phyloP scores from a whole-genome alignment of 2,888 invertebrate genomes.

The Nycteola revayana region DNA sequence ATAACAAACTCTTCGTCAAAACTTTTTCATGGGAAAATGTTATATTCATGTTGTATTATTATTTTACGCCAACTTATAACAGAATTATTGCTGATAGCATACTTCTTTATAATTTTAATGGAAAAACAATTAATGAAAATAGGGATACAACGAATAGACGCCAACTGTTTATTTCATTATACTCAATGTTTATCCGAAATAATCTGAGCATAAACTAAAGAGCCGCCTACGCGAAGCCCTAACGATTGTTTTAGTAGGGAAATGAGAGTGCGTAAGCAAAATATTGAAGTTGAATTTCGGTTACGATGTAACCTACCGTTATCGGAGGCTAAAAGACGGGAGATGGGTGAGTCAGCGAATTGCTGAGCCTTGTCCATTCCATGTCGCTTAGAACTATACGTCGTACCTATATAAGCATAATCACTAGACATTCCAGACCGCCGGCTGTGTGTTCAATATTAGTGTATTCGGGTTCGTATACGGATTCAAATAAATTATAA shows the following conservation, averaged over 20 bases:
- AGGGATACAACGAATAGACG: no score
- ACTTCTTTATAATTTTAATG: no score
- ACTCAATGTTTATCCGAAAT: constrained; percentile 22
- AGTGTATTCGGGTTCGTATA: no score
- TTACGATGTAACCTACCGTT: constrained; percentile 1
- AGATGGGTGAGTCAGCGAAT: no score
- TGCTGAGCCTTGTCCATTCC: no score
- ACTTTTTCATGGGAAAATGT: constrained; percentile 15
- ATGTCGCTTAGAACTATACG: no score
- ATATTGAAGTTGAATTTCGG: constrained; percentile 9
- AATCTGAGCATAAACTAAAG: constrained; percentile 29
- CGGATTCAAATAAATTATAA: no score
- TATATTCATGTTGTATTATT: constrained; percentile 15
- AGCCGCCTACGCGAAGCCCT: constrained; percentile 19
- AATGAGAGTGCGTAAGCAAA: constrained; percentile 25
- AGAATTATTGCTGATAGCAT: constrained; percentile 16
- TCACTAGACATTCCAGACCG: no score
- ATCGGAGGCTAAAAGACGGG: background rate
- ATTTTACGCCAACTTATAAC: constrained; percentile 17
- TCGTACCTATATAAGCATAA: no score
- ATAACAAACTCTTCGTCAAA: constrained; percentile 4
- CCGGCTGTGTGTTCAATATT: no score
- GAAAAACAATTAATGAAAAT: no score
- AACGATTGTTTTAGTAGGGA: constrained; percentile 31
- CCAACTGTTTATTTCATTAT: constrained; percentile 18